These are phyloP conservation scores for Margarornis squamiger DNA, from an alignment of 2,797 vertebrate genomes.

Conservation along the genomic window DNA sequence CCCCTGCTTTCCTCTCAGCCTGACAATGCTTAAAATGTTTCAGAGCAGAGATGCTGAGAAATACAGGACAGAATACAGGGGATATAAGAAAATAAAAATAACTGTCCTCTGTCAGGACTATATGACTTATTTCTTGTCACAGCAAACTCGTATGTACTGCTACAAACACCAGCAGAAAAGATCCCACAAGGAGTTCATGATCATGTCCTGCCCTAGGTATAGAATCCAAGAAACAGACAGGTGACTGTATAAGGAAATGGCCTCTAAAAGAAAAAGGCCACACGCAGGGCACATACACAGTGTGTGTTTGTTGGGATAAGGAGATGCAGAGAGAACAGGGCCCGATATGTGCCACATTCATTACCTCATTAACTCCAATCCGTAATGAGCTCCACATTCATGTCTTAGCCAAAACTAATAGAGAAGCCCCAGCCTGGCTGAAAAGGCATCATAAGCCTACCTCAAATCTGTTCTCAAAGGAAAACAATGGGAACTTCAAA, in stretches of 20 bases:
- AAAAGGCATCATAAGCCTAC: background rate
- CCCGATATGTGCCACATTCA: background rate
- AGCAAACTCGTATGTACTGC: background rate
- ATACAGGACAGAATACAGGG: background rate
- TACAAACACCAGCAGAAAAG: background rate
- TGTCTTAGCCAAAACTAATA: background rate
- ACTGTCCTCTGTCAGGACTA: background rate
- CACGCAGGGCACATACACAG: background rate
- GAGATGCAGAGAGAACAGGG: background rate
- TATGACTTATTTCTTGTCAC: background rate
- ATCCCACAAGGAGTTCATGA: background rate
- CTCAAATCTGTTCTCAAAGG: background rate
- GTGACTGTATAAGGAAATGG: background rate
- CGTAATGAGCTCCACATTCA: background rate
- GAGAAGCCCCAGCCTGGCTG: background rate
- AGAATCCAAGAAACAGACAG: background rate
- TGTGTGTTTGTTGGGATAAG: background rate
- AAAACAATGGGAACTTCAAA: background rate
- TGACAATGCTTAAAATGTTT: background rate
- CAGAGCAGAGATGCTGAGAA: background rate
- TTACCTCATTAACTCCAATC: background rate
- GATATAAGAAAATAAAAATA: background rate
- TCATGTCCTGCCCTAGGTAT: background rate
- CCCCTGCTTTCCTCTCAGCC: background rate
- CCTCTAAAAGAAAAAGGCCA: background rate